phyloP scores from a whole-genome alignment of 2,888 invertebrate species.

The Stenurella melanura region DNA sequence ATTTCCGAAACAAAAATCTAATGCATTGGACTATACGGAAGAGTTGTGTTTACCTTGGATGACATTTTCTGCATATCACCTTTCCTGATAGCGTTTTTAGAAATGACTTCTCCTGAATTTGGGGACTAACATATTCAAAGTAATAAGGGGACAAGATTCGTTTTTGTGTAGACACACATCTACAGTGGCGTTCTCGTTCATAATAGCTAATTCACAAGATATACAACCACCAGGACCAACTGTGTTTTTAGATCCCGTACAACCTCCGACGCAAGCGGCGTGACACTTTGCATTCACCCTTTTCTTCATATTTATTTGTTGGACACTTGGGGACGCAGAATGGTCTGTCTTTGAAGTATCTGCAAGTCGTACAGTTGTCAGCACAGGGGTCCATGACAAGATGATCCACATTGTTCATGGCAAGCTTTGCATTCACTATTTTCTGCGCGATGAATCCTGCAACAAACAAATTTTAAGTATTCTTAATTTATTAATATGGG shows the following conservation, averaged over 20 bases:
- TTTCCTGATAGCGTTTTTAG: slow-evolving; percentile 88
- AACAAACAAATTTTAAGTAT: slow-evolving; percentile 59
- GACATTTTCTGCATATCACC: slow-evolving; percentile 92
- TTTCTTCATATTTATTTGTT: slow-evolving; percentile 84
- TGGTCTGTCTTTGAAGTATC: slow-evolving; percentile 90
- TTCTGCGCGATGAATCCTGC: slow-evolving; percentile 88
- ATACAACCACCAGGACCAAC: slow-evolving; percentile 91
- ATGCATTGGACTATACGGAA: too few relatives aligned
- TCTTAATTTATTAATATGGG: background rate
- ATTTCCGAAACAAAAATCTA: too few relatives aligned
- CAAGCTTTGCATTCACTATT: slow-evolving; percentile 89
- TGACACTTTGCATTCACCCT: slow-evolving; percentile 92
- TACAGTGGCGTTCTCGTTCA: slow-evolving; percentile 82
- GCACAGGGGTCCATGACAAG: slow-evolving; percentile 91
- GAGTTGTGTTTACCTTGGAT: slow-evolving; percentile 75
- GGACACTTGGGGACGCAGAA: slow-evolving; percentile 92
- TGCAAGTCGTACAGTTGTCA: slow-evolving; percentile 90
- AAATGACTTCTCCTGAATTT: slow-evolving; percentile 77
- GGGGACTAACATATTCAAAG: slow-evolving; percentile 88
- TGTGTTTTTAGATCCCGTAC: slow-evolving; percentile 90
- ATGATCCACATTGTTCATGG: slow-evolving; percentile 89
- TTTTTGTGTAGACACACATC: slow-evolving; percentile 86
- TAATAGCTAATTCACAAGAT: slow-evolving; percentile 92
- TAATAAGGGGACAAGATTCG: slow-evolving; percentile 89
- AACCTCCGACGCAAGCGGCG: slow-evolving; percentile 90